These are phyloP conservation scores for Sturmia bella DNA, from an alignment of 2,888 invertebrate species.

Conservation along the genomic window DNA sequence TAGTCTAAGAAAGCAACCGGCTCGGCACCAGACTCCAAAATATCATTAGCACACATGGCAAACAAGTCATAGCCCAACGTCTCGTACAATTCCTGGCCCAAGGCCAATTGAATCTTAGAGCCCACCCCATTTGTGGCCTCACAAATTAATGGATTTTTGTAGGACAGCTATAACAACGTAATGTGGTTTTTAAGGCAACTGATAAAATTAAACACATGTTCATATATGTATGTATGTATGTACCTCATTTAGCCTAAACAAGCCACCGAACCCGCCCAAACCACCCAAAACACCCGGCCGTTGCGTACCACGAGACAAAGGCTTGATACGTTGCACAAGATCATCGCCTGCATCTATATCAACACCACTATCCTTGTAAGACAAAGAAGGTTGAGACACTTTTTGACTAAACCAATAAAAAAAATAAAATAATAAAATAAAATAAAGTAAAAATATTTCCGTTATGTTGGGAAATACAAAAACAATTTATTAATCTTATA, in stretches of 20 bases:
- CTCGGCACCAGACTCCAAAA: conserved; percentile 96
- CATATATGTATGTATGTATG: no score
- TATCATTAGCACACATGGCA: conserved; percentile 99
- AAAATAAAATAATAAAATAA: conserved; percentile 21
- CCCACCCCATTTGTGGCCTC: conserved; percentile 98
- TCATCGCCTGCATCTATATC: conserved; percentile 96
- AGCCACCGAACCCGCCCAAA: conserved; percentile 96
- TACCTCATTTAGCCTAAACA: conserved; percentile 91
- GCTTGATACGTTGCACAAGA: conserved; percentile 91
- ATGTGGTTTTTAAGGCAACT: background rate
- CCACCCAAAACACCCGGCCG: conserved; percentile 90
- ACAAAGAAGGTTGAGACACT: conserved; percentile 82
- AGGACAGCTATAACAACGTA: conserved; percentile 76
- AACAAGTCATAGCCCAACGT: conserved; percentile 97
- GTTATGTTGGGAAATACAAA: background rate
- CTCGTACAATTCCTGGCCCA: conserved; percentile 89
- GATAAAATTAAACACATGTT: conserved; percentile 15
- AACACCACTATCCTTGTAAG: conserved; percentile 95
- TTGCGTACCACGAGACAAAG: conserved; percentile 89
- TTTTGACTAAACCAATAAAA: conserved; percentile 53
- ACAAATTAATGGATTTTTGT: conserved; percentile 92
- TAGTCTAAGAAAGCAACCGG: conserved; percentile 98
- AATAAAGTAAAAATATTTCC: background rate
- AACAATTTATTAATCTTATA: conserved; percentile 4
- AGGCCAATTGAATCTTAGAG: conserved; percentile 96